phyloP scores from a whole-genome alignment of 2,888 invertebrate species.

The Therioaphis trifolii region DNA sequence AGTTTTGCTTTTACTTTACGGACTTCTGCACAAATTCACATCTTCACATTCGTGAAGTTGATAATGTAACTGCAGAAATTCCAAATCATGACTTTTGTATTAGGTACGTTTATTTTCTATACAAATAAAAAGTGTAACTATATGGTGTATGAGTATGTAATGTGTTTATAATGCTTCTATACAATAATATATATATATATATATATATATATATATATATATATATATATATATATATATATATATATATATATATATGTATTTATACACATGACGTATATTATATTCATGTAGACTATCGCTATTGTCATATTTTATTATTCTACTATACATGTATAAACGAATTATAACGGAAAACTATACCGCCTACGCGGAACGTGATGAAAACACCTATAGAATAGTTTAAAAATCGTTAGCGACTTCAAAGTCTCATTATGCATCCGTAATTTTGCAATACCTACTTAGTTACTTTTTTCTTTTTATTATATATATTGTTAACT shows the following conservation, averaged over 20 bases:
- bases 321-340: not conserved
- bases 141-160: too few relatives aligned
- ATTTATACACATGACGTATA: too few relatives aligned
- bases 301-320: not conserved
- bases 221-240: too few relatives aligned
- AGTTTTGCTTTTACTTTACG: constrained; percentile 54
- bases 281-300: constrained; percentile 7
- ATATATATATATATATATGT: too few relatives aligned
- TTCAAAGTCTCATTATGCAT: constrained; percentile 50
- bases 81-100: constrained; percentile 46
- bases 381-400: constrained; percentile 24
- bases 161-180: not conserved
- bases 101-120: too few relatives aligned
- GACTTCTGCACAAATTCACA: constrained; percentile 7
- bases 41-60: constrained; percentile 31
- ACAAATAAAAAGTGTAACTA: too few relatives aligned
- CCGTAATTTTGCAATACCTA: constrained; percentile 20
- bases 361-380: constrained; percentile 40
- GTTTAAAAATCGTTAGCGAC: constrained; percentile 44
- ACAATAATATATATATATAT: too few relatives aligned
- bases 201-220: too few relatives aligned
- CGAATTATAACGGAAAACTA: constrained; percentile 13
- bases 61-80: constrained; percentile 30
- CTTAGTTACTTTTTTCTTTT: constrained; percentile 3
- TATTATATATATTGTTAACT: constrained; percentile 18